A percentile compares a stretch with the other conserved stretches of the same genome.
Evolutionary conservation across 2,797 vertebrate species (phyloP).

Genomic region (Melopsittacus undulatus): DNA sequence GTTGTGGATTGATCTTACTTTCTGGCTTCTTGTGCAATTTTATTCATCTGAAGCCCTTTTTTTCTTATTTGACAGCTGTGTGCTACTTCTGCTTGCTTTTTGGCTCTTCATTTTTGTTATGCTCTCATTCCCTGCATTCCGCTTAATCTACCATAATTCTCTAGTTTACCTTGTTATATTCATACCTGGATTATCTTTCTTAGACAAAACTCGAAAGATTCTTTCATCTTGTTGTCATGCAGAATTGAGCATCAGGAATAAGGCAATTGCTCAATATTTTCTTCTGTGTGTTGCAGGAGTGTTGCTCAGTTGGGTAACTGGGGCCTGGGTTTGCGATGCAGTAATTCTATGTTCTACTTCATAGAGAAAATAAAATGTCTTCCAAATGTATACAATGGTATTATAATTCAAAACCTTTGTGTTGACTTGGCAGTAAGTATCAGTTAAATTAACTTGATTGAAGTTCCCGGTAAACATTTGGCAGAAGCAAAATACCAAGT

Average conservation of each 20-base stretch:
- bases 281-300: not conserved
- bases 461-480: constrained; percentile 1
- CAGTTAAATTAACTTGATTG: constrained; percentile 26
- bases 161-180: not conserved
- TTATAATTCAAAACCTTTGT: constrained; percentile 26
- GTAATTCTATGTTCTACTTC: not conserved
- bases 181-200: not conserved
- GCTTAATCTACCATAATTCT: not conserved
- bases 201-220: not conserved
- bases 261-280: not conserved
- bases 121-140: not conserved
- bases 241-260: not conserved
- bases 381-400: not conserved
- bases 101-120: not conserved
- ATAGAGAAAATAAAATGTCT: not conserved
- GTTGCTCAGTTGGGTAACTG: not conserved
- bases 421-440: not conserved
- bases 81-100: not conserved
- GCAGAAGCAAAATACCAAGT: not conserved
- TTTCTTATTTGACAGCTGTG: not conserved
- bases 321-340: not conserved
- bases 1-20: not conserved
- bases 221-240: not conserved
- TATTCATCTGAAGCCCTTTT: not conserved
- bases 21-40: not conserved